phyloP scores from a whole-genome alignment of 1,140 invertebrate species.

The Drosophila arawakana region DNA sequence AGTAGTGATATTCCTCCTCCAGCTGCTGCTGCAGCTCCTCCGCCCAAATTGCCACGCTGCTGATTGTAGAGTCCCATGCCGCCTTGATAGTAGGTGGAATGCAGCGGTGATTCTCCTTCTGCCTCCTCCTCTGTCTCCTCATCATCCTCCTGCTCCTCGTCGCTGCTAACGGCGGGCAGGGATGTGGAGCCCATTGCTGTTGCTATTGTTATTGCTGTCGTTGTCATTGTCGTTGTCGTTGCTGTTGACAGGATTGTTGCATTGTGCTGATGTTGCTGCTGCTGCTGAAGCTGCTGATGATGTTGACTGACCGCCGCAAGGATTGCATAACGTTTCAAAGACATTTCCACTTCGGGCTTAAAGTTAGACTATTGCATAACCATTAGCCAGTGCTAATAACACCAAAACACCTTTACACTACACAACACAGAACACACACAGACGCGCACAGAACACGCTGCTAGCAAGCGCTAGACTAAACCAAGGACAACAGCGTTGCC shows the following conservation, averaged over 20 bases:
- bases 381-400: slow-evolving; percentile 63
- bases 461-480: slow-evolving; percentile 55
- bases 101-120: slow-evolving; percentile 45
- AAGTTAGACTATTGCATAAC: slow-evolving; percentile 70
- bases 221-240: slow-evolving; percentile 40
- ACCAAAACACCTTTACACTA: slow-evolving; percentile 5
- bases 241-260: slow-evolving; percentile 50
- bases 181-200: slow-evolving; percentile 33
- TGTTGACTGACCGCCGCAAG: slow-evolving; percentile 69
- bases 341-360: slow-evolving; percentile 64
- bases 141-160: background rate
- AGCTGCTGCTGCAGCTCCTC: slow-evolving; percentile 3
- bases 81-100: slow-evolving; percentile 73
- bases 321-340: slow-evolving; percentile 79
- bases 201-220: slow-evolving; percentile 43
- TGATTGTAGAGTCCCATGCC: slow-evolving; percentile 80
- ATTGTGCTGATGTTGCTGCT: slow-evolving; percentile 55
- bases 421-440: slow-evolving; percentile 8
- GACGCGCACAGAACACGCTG: slow-evolving; percentile 15
- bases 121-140: background rate
- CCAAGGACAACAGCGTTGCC: slow-evolving; percentile 45
- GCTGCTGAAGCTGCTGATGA: slow-evolving; percentile 54
- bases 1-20: slow-evolving; percentile 36
- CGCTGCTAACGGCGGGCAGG: slow-evolving; percentile 20
- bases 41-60: slow-evolving; percentile 52